Percentiles rank a stretch among this genome's conserved stretches.
These are phyloP conservation scores for Crotophaga sulcirostris DNA, from an alignment of 2,113 vertebrate genomes.

Conservation along the genomic window DNA sequence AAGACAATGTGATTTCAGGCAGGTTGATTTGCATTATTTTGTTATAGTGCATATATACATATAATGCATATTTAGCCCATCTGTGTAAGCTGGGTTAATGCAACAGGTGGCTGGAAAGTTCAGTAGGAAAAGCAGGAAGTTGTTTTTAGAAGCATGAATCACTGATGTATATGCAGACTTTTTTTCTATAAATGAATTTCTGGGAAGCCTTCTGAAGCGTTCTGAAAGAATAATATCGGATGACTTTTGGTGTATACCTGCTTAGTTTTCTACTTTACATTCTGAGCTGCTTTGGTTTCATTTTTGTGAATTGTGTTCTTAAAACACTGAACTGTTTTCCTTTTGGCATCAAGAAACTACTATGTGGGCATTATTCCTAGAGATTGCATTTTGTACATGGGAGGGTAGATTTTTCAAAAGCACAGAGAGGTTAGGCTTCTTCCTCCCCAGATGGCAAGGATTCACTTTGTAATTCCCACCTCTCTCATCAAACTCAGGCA, in stretches of 20 bases:
- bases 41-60: not conserved
- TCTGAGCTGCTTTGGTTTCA: not conserved
- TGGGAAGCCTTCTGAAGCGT: not conserved
- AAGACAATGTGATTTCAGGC: not conserved
- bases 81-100: not conserved
- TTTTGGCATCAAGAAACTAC: not conserved
- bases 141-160: not conserved
- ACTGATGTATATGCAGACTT: not conserved
- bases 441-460: not conserved
- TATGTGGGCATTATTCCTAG: not conserved
- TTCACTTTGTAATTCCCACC: not conserved
- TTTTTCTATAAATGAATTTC: not conserved
- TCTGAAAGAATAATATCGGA: not conserved
- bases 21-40: not conserved
- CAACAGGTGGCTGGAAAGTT: not conserved
- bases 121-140: not conserved
- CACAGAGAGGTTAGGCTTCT: not conserved
- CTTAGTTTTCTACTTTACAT: not conserved
- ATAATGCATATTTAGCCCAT: too few species aligned
- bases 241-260: not conserved
- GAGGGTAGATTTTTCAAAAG: not conserved
- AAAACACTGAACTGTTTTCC: not conserved
- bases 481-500: not conserved
- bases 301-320: not conserved
- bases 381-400: not conserved